Conservation (phyloP, 2,797 vertebrate species). For the Amazonetta brasiliensis region DNA sequence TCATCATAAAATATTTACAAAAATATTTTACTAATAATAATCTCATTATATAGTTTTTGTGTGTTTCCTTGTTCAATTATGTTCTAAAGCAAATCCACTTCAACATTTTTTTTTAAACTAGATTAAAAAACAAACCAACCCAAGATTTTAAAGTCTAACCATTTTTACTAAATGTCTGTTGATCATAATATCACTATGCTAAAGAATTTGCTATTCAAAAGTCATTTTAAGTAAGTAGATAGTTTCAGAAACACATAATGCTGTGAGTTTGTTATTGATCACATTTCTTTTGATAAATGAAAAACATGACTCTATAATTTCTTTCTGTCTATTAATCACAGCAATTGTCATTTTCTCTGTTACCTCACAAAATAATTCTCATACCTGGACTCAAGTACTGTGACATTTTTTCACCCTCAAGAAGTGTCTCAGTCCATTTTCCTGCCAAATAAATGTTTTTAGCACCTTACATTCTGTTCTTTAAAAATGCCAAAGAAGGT, state of each 20-base stretch:
- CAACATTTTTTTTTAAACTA: background rate
- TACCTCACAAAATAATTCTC: background rate
- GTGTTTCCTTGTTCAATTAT: background rate
- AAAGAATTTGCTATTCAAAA: background rate
- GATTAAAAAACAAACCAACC: background rate
- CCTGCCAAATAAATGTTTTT: constrained; percentile 44
- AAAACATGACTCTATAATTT: background rate
- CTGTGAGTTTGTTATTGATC: background rate
- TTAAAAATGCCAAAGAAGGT: constrained; percentile 48
- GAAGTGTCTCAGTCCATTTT: constrained; percentile 21
- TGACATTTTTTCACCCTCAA: constrained; percentile 45
- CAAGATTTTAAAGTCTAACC: background rate
- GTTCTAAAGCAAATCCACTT: background rate
- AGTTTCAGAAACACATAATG: background rate
- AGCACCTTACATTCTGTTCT: constrained; percentile 56
- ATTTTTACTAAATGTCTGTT: background rate
- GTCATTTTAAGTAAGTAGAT: background rate
- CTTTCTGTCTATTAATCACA: background rate
- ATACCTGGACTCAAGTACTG: background rate
- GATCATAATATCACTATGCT: background rate
- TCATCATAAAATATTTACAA: background rate
- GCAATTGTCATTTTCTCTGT: background rate
- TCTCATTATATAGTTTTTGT: background rate
- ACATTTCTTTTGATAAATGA: background rate
- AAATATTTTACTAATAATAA: background rate